A percentile compares a stretch with the other conserved stretches of the same genome.
These are phyloP conservation scores for Pseudopipra pipra DNA, from an alignment of 2,113 vertebrate genomes.

Conservation along the genomic window DNA sequence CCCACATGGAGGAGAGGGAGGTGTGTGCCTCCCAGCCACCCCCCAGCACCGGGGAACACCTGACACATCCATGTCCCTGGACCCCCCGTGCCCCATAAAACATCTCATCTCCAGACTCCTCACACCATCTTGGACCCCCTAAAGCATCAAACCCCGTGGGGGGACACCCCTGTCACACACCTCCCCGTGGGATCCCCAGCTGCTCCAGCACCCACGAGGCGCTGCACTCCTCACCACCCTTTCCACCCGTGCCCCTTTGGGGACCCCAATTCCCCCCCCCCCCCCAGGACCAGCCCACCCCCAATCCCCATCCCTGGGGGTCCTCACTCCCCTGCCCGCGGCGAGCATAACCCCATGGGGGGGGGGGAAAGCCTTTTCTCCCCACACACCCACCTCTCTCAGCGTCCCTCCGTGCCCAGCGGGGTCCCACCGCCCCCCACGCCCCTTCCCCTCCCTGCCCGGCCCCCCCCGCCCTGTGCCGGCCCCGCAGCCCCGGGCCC, in stretches of 20 bases:
- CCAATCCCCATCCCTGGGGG: neutral
- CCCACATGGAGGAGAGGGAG: accelerated
- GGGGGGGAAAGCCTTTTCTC: no score
- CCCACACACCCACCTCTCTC: no score
- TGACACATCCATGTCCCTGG: accelerated
- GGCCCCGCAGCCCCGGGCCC: no score
- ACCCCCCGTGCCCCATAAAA: neutral
- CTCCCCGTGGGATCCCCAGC: neutral
- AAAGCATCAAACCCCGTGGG: neutral
- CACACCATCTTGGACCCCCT: accelerated
- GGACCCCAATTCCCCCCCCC: neutral
- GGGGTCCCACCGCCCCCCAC: no score
- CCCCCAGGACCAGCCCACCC: neutral
- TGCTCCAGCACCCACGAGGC: neutral
- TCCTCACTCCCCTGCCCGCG: neutral
- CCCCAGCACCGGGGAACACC: neutral
- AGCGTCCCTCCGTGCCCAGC: no score
- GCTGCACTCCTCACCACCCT: neutral
- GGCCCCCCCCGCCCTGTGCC: no score
- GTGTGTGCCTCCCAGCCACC: neutral
- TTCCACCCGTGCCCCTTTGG: accelerated
- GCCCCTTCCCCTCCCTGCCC: no score
- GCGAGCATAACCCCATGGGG: neutral
- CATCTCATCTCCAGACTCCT: neutral
- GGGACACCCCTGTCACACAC: accelerated